Conservation (phyloP, 2,797 vertebrate species). For the Alfaro cultratus region DNA sequence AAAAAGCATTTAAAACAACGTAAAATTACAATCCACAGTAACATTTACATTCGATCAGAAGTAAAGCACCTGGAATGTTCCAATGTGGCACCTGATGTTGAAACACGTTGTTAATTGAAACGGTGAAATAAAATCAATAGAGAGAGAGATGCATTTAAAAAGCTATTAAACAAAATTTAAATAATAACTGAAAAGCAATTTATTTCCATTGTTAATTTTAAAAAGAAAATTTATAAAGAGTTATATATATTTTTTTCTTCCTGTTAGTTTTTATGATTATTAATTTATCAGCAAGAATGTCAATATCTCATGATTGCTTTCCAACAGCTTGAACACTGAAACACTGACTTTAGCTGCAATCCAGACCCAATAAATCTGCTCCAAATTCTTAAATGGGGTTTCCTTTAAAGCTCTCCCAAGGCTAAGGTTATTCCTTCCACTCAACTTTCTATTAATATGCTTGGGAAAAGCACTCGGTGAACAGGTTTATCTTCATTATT, state of each 20-base stretch:
- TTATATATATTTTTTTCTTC: not conserved
- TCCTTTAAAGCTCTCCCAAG: not conserved
- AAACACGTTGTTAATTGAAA: not conserved
- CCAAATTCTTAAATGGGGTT: not conserved
- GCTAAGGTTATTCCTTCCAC: not conserved
- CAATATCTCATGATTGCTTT: conserved; percentile 51
- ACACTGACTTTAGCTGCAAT: not conserved
- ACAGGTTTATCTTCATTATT: not conserved
- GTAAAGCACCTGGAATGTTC: not conserved
- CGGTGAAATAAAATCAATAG: not conserved
- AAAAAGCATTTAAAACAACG: not conserved
- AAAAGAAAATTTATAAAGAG: not conserved
- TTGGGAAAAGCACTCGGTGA: not conserved
- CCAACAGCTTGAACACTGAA: conserved; percentile 8
- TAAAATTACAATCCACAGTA: not conserved
- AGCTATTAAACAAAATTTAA: not conserved
- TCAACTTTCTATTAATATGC: not conserved
- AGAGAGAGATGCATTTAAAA: not conserved
- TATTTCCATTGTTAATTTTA: not conserved
- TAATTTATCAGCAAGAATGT: conserved; percentile 34
- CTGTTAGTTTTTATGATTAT: not conserved
- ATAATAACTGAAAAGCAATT: not conserved
- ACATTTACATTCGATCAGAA: not conserved
- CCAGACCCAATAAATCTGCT: not conserved
- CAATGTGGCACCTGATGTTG: not conserved